Base-by-base conservation (phyloP, 2,888 invertebrate species). In the Fragum whitleyi region DNA sequence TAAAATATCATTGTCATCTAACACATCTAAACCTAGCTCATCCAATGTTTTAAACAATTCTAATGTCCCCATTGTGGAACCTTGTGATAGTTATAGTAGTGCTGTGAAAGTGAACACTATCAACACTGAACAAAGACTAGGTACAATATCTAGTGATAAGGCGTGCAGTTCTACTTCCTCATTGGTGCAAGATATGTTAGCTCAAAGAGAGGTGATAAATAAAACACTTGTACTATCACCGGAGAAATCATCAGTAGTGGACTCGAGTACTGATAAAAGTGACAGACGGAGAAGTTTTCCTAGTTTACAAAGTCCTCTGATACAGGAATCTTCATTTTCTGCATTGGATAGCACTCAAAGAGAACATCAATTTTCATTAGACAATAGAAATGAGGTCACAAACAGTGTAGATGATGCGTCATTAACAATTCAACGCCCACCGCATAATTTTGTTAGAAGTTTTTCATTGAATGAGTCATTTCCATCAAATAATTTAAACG, bases 61-160 rank as follows among this genome's bases (percentile, higher is more conserved):
- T 23, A 21, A 16, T 32, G 23, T 72, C n/a, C 57, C 59, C 39
- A 32, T n/a, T 36, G 59, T 59, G 42, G 75, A 76, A 67, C 83
- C 77, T 53, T 85, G 85, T 82, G 85, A 85, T 80, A 85, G 85
- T 78, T 85, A 81, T 77, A 81, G 70, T 71, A 81, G 81, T 70
- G 85, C 82, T 53, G 65, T 57, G 70, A 32, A 61, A 70, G 75
- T 55, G 32, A 36, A 28, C 14, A 5, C 55, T 32, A 9, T 53
- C n/a, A 21, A 29, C 5, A 9, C 3, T 70, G 70, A 70, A 55
- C 36, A 53, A 55, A 55, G 23, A 55, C 29, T 28, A 21, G 16
- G 21, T 0, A 55, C 23, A 55, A 21, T 23, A 1, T 29, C 55
- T 23, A 55, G 42, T 70, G 79, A 80, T 36, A 81, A 74, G 55